Evolutionary conservation across 2,113 vertebrate genomes (phyloP), one percentile per base, ranked within the genome.

Genomic region (Callipepla californica): DNA sequence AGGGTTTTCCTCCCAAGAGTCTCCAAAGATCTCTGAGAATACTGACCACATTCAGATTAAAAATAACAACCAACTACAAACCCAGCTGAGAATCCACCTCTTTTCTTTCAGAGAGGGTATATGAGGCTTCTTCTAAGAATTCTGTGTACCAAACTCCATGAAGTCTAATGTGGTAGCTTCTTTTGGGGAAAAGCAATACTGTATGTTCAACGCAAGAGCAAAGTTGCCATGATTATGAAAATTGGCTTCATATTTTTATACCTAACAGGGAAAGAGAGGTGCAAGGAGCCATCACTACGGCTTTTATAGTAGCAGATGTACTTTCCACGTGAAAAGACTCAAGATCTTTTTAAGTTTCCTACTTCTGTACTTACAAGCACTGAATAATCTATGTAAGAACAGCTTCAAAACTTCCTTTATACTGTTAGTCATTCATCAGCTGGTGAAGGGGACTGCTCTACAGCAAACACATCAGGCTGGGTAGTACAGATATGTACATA

Each of bases 111-210:
- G 18, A 36, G 51, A 6, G 7, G 13, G 40, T 38, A 21, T 1
- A 2, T 0, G 2, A 13, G 32, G 28, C 34, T 72, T 62, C 34
- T 72, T 58, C 34, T 0, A 0, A 32, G 23, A 40, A 53, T 23
- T 59, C 13, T 0, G 0, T 36, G 15, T 9, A 21, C 22, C 61
- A 59, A 62, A 55, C 36, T n/a, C 38, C 34, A 22, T 9, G 7
- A 38, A 73, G 9, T 2, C 22, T 36, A 22, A 34, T 30, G 51
- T 73, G 53, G 20, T 50, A 50, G 12, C 25, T 42, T 48, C 45
- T 51, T 32, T 13, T 28, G 25, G 13, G 36, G 61, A 44, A 65
- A 86, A 66, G 28, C 19, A 65, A 65, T 62, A 63, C 22, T 8
- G 2, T 17, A 6, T 13, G 7, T 42, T 40, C 22, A 77, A 66